Evolutionary conservation across 2,888 invertebrate species (phyloP), one percentile per base, ranked within the genome.

Genomic region (Drosophila sordidula): DNA sequence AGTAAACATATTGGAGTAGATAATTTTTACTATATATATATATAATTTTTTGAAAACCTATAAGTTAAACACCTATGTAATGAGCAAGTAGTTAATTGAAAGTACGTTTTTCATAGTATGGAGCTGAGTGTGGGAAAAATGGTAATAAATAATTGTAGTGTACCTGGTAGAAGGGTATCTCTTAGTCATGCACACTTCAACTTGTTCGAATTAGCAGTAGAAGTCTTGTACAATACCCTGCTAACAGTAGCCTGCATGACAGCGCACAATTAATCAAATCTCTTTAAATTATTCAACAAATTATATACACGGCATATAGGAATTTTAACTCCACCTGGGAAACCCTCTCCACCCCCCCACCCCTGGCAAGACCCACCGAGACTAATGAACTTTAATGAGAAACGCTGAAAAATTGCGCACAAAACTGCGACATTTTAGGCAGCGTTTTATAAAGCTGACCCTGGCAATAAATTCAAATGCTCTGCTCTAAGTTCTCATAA

Each of bases 241-340:
- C 12, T 5, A 14, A 54, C 9, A 41, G 16, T n/a, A 11, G 18
- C 22, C 54, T 39, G 46, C 62, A 50, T 67, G 54, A 44, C 50
- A 41, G 49, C 12, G 6, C 8, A 36, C 61, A 64, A 59, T 64
- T 64, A 56, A 50, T 66, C 51, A 73, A 66, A 73, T 65, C 45
- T 61, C 52, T 72, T 79, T 51, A 44, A 69, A 70, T 74, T 77
- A 69, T 71, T 58, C 41, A 69, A 50, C 25, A 51, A 67, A 79
- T 80, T 62, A 66, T 62, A 59, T 64, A 66, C 69, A 49, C 45
- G 18, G n/a, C 49, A 46, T 58, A 38, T 52, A 29, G 34, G 36
- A 22, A 14, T 9, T 44, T 22, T 22, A 22, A 3, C 12, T 11
- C 34, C 12, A 34, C 11, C 12, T 12, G 32, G 32, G 8, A 29